phyloP scores from a whole-genome alignment of 2,888 invertebrate species.

The Podabrus alpinus region DNA sequence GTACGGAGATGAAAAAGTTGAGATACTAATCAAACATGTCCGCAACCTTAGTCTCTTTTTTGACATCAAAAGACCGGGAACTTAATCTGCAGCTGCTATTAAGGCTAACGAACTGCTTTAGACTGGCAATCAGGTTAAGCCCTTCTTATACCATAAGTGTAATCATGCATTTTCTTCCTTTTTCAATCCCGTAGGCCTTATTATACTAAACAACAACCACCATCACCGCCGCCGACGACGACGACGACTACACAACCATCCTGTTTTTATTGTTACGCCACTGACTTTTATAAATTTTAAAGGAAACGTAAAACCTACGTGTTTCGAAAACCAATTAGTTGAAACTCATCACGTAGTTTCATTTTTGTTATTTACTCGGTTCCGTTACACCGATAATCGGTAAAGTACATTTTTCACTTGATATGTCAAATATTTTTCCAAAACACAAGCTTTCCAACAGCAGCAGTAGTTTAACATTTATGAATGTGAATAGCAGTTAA shows the following conservation, averaged over 20 bases:
- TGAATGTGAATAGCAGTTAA: slow-evolving; percentile 5
- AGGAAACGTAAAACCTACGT: background rate
- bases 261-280: background rate
- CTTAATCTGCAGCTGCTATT: background rate
- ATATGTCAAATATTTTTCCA: background rate
- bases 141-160: background rate
- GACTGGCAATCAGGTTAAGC: background rate
- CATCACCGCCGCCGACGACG: too few species aligned
- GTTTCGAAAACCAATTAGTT: background rate
- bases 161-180: background rate
- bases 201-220: background rate
- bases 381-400: background rate
- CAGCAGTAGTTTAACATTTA: background rate
- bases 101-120: background rate
- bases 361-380: background rate
- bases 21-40: background rate
- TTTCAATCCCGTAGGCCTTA: background rate
- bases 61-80: background rate
- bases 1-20: background rate
- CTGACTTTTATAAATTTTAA: background rate
- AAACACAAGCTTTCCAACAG: background rate
- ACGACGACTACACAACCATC: background rate
- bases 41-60: background rate
- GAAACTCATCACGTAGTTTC: background rate
- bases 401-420: background rate